Evolutionary conservation across 1,140 invertebrate species (phyloP).

Genomic region (Archegozetes longisetosus): DNA sequence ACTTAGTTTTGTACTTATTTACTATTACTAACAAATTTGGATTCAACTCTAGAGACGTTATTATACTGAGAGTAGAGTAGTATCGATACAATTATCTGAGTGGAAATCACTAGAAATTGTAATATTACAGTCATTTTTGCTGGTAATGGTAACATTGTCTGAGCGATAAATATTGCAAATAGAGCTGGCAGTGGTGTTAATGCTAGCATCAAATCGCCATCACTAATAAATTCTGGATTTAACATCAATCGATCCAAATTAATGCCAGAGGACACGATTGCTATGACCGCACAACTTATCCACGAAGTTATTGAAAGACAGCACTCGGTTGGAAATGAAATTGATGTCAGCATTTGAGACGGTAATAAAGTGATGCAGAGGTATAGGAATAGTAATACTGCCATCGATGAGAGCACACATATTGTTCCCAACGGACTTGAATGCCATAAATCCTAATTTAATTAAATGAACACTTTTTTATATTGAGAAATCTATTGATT

Average conservation of each 20-base stretch:
- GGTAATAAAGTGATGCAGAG: no score
- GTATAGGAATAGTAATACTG: no score
- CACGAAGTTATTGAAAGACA: no score
- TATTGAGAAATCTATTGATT: no score
- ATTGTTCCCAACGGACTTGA: no score
- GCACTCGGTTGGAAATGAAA: no score
- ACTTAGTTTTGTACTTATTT: no score
- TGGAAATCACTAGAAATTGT: slow-evolving; percentile 20
- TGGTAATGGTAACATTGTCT: slow-evolving; percentile 26
- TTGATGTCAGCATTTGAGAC: no score
- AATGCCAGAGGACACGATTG: neutral
- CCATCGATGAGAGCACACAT: no score
- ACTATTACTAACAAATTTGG: neutral
- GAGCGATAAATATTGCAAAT: slow-evolving; percentile 25
- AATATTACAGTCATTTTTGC: slow-evolving; percentile 20
- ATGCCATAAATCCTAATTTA: no score
- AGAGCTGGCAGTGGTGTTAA: slow-evolving; percentile 23
- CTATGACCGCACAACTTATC: neutral
- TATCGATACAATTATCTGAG: slow-evolving; percentile 23
- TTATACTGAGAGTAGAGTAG: slow-evolving; percentile 16
- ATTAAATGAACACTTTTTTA: no score
- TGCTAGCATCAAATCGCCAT: neutral
- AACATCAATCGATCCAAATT: neutral
- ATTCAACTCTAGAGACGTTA: neutral
- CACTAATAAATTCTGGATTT: no score